A percentile compares a stretch with the other conserved stretches of the same genome.
Evolutionary conservation across 1,140 invertebrate species (phyloP).

Genomic region (Hermatobates lingyangjiaoensis): DNA sequence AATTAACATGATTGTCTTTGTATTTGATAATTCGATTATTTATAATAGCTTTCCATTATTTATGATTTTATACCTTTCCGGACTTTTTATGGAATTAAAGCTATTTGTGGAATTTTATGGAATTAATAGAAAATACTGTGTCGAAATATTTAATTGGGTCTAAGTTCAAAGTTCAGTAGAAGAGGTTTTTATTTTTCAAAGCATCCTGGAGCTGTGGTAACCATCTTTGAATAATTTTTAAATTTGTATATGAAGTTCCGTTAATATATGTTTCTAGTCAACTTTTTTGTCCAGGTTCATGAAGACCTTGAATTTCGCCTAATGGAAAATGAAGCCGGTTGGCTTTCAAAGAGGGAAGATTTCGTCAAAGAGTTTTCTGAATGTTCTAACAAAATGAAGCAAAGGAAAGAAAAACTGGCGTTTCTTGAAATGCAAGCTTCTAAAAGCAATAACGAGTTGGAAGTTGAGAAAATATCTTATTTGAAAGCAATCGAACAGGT

Average conservation of each 20-base stretch:
- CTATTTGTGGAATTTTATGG: no score
- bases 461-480: constrained; percentile 36
- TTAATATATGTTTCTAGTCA: neutral
- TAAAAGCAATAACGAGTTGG: constrained; percentile 40
- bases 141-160: no score
- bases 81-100: no score
- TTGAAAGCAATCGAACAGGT: constrained; percentile 40
- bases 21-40: no score
- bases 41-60: no score
- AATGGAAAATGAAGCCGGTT: constrained; percentile 72
- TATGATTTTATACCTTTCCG: no score
- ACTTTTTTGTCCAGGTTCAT: constrained; percentile 36
- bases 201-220: neutral
- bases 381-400: constrained; percentile 43
- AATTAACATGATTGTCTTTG: no score
- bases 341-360: constrained; percentile 61
- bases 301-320: constrained; percentile 89
- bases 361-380: constrained; percentile 54
- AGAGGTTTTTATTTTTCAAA: no score
- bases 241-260: neutral
- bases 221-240: neutral
- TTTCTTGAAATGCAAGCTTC: constrained; percentile 27
- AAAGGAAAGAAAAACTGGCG: constrained; percentile 38
- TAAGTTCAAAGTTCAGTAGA: no score
- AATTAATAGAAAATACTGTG: no score